Base-by-base conservation (phyloP, 2,113 vertebrate genomes). In the Salvelinus sp. region DNA sequence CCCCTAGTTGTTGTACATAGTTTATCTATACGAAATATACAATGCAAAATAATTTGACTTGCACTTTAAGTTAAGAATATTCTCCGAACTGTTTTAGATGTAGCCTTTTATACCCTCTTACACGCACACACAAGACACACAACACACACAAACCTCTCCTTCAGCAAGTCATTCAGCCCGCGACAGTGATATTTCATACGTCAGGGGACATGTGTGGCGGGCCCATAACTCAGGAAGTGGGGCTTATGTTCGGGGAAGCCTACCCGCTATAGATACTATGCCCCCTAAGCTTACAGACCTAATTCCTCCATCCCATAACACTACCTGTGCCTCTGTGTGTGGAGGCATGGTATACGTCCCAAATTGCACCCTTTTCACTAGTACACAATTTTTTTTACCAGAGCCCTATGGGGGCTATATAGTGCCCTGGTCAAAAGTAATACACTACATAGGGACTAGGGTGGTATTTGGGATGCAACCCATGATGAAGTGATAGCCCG, bases 141-240 rank as follows among this genome's bases (percentile, higher is more conserved):
- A 25, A 63, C 62, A 14, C 18, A 22, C n/a, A 16, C 1, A 33
- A 22, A 5, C 2, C 60, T 73, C 44, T 62, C 68, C 33, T 58
- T 73, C n/a, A 44, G 48, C 62, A 12, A 76, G 69, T 47, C 38
- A 28, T 76, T 81, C 78, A 75, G 67, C 67, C 72, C 75, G 23
- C 2, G 48, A 78, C 76, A 76, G 74, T 76, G 78, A 74, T 78
- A 78, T 68, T 73, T 71, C 79, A 75, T 50, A 47, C 78, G 68
- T 77, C 60, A 74, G 72, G 13, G 70, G 80, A 87, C 88, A 88
- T 85, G 83, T 87, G 83, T 82, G 65, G 66, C 65, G 28, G 68
- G 72, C 62, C 47, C 63, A 62, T 57, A 79, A 79, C 74, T 66
- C 86, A 82, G 80, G 82, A 89, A 87, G 79, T 76, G 66, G 30